These are phyloP conservation scores for Heteromurus nitidus DNA, from an alignment of 2,888 invertebrate species.

Conservation along the genomic window DNA sequence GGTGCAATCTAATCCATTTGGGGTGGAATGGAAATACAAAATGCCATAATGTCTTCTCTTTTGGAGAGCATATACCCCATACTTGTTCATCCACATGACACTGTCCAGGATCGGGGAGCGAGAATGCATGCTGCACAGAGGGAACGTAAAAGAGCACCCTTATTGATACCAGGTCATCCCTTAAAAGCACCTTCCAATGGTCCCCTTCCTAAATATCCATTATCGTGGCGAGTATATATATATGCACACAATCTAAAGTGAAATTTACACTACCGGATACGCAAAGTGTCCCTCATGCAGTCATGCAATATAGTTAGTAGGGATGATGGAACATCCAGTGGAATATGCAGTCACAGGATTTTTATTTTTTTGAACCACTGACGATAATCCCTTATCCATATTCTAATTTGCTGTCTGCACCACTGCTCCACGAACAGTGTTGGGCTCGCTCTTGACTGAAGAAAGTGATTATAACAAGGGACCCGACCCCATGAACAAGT, in stretches of 20 bases:
- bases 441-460: conserved; percentile 19
- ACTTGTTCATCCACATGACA: background rate
- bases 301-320: no score
- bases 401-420: background rate
- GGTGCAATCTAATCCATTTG: conserved; percentile 59
- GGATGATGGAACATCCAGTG: no score
- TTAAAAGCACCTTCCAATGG: conserved; percentile 5
- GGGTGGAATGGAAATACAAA: conserved; percentile 20
- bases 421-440: background rate
- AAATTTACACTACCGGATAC: conserved; percentile 51
- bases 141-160: conserved; percentile 32
- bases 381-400: conserved; percentile 45
- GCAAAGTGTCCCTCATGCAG: conserved; percentile 39
- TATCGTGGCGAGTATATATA: no score
- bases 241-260: conserved; percentile 1
- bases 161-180: conserved; percentile 57
- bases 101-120: background rate
- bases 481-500: conserved; percentile 40
- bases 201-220: conserved; percentile 24
- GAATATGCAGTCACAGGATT: no score
- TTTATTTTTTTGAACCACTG: conserved; percentile 20
- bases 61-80: background rate
- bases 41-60: conserved; percentile 8
- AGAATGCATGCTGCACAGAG: conserved; percentile 11
- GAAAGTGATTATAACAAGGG: conserved; percentile 48